Base-by-base conservation (phyloP, 2,888 invertebrate genomes). In the Polylopha cassiicola region DNA sequence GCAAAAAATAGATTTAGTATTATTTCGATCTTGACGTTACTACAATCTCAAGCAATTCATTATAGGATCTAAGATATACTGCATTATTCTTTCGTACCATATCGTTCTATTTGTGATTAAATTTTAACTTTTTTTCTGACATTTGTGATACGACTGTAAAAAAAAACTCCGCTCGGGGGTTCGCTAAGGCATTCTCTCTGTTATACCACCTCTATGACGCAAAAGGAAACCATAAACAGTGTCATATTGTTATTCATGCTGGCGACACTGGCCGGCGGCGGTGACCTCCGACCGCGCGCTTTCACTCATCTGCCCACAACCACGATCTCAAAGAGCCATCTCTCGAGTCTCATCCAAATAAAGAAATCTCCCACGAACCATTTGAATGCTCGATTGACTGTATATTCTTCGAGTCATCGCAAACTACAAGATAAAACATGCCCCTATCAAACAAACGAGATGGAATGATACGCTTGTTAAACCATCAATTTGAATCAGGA, bases 211-310 rank as follows among this genome's bases (percentile, higher is more conserved):
- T n/a, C n/a, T n/a, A n/a, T n/a, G n/a, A n/a, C 18, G 15, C 16
- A 30, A 30, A 36, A 20, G 30, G 41, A 30, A 41, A 34, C 29
- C 16, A 36, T 18, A 41, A 41, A 36, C 30, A 34, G 16, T 34
- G 32, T 26, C 32, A 32, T 32, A 17, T 27, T 31, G 26, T 31
- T 16, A 32, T 43, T 42, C 24, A 39, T 44, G 41, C 36, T 24
- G 44, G 43, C 36, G 50, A 48, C 50, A 41, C 37, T n/a, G 37
- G 38, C 37, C 11, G 34, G 38, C 47, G 39, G 52, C 55, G 53
- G 41, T 62, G 69, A 72, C 73, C 74, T 69, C 50, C 57, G 69
- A 68, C 68, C 72, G 55, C 18, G 10, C 61, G 54, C 75, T 75
- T 76, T 76, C 75, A 61, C 74, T 48, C 60, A 48, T 55, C 47